phyloP scores from a whole-genome alignment of 2,888 invertebrate species.

The Autographa gamma region DNA sequence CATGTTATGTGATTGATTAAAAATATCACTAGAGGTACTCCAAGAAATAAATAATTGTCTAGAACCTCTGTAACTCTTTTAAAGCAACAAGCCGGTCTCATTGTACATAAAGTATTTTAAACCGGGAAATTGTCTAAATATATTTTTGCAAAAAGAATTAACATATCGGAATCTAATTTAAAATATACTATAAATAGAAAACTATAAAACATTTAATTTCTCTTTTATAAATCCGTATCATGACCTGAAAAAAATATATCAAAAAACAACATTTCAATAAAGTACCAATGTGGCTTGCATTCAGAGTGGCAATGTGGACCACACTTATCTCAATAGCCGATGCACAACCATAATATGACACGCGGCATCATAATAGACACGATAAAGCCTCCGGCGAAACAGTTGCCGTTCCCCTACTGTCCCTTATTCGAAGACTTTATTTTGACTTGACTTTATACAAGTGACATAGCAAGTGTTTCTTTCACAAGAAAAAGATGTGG shows the following conservation, averaged over 20 bases:
- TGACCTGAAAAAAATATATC: too few relatives aligned
- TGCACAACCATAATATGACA: conserved; percentile 31
- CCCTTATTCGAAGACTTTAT: conserved; percentile 28
- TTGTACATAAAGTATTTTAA: not conserved
- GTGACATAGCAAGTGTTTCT: not conserved
- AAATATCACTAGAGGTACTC: not conserved
- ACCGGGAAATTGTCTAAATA: not conserved
- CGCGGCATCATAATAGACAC: conserved; percentile 27
- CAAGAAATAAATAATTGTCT: not conserved
- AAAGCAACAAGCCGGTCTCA: not conserved
- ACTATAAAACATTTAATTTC: not conserved
- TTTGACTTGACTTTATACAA: conserved; percentile 10
- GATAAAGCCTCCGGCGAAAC: conserved; percentile 44
- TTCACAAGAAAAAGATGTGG: not conserved
- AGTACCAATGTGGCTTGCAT: conserved; percentile 9
- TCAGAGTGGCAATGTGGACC: not conserved
- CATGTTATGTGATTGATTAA: not conserved
- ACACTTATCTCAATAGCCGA: conserved; percentile 2
- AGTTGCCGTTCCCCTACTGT: conserved; percentile 31
- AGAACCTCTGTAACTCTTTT: not conserved
- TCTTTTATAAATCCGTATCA: not conserved
- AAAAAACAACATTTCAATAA: not conserved
- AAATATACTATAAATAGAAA: not conserved
- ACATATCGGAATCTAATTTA: too few relatives aligned
- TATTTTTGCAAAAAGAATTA: not conserved